phyloP scores from a whole-genome alignment of 2,113 vertebrate species.

The Eurypyga helias region DNA sequence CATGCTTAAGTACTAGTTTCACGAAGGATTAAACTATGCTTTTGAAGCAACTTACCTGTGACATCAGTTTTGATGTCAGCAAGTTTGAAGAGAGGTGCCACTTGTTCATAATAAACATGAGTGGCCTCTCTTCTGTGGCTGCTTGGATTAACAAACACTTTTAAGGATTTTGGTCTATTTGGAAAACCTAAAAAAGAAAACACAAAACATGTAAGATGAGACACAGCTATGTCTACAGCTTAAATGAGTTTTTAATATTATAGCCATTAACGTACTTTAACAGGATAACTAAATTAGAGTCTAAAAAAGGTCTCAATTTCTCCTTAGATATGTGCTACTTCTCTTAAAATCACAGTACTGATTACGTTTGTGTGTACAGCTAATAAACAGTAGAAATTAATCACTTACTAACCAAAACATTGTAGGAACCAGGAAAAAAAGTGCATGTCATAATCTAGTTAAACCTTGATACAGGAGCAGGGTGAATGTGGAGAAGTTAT shows the following conservation, averaged over 20 bases:
- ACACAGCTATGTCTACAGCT: neutral
- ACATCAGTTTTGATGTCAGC: conserved; percentile 90
- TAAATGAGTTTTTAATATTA: neutral
- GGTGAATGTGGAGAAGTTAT: neutral
- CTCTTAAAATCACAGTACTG: conserved; percentile 67
- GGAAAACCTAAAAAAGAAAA: conserved; percentile 80
- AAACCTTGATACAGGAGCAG: conserved; percentile 23
- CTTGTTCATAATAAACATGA: conserved; percentile 86
- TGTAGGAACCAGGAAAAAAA: neutral
- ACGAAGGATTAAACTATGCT: neutral
- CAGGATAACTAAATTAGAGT: neutral
- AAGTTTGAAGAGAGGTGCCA: conserved; percentile 93
- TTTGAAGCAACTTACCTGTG: conserved; percentile 81
- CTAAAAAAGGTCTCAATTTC: neutral
- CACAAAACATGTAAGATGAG: neutral
- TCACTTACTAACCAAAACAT: neutral
- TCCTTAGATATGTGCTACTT: conserved; percentile 40
- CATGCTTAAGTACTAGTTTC: neutral
- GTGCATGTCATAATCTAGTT: conserved; percentile 3
- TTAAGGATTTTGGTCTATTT: conserved; percentile 87
- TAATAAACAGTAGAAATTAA: neutral
- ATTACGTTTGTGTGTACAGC: conserved; percentile 56
- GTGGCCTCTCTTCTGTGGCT: conserved; percentile 92
- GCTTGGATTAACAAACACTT: conserved; percentile 93
- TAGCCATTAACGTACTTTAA: neutral